phyloP scores from a whole-genome alignment of 2,113 vertebrate genomes.

The Alligator sinensis region DNA sequence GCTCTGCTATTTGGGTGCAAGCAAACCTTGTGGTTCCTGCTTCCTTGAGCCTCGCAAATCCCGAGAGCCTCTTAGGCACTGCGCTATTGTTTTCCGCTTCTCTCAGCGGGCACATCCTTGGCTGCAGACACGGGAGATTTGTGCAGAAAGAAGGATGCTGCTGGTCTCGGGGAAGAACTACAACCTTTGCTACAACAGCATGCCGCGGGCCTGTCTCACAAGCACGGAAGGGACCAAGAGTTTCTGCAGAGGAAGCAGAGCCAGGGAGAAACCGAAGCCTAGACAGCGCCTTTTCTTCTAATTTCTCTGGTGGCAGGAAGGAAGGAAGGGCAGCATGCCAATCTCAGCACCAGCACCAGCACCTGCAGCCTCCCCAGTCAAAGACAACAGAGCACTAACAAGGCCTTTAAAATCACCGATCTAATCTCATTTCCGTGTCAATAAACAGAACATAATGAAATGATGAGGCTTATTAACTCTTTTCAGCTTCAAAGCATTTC shows the following conservation, averaged over 20 bases:
- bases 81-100: background rate
- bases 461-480: background rate
- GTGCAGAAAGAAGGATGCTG: constrained; percentile 21
- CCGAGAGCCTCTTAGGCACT: background rate
- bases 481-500: background rate
- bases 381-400: background rate
- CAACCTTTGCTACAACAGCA: background rate
- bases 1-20: fast-evolving
- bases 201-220: constrained; percentile 45
- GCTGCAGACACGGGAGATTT: background rate
- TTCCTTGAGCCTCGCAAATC: background rate
- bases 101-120: background rate
- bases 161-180: constrained; percentile 30
- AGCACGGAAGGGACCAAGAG: constrained; percentile 40
- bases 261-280: constrained; percentile 65
- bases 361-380: constrained; percentile 6
- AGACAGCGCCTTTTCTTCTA: constrained; percentile 18
- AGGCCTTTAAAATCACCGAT: background rate
- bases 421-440: constrained; percentile 1
- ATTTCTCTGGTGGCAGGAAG: constrained; percentile 28
- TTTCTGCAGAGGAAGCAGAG: constrained; percentile 50
- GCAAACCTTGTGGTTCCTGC: background rate
- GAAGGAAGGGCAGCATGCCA: constrained; percentile 45
- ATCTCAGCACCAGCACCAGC: background rate
- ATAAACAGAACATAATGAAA: background rate